Evolutionary conservation across 2,888 invertebrate genomes (phyloP), one percentile per base, ranked within the genome.

Genomic region (Mayetiola destructor): DNA sequence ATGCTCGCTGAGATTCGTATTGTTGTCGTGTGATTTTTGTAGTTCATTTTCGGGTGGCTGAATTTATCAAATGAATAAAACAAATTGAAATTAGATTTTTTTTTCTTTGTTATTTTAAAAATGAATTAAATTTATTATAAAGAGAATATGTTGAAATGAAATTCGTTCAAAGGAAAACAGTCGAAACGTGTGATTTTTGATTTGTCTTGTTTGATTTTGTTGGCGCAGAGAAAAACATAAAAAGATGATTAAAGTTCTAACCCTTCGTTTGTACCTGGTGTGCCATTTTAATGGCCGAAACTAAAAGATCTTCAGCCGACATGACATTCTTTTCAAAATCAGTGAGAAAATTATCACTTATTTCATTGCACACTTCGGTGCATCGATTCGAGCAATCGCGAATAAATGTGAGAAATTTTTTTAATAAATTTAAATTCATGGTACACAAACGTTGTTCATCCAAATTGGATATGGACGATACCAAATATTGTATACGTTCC

Each of bases 41-140:
- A 91, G 79, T 73, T 91, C 89, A 82, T 93, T 93, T 76, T 93
- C 92, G 64, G 92, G 92, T 66, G 91, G 90, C 90, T 92, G 80
- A n/a, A n/a, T n/a, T n/a, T n/a, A n/a, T n/a, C n/a, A 48, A 27
- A 40, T 20, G 29, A 52, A 29, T 52, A 14, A 29, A 52, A 6
- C 16, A 29, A n/a, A 48, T 23, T 10, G 3, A 3, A 18, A 6
- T 48, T 48, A 12, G 30, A 52, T 16, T 52, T 29, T 32, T n/a
- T 29, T 30, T 30, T 16, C 16, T 16, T 8, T 30, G n/a, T 30
- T 30, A 52, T 23, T n/a, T 29, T 29, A 42, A 42, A 42, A 21
- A 10, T 12, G 16, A 48, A 14, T 48, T 48, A 5, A 10, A 37
- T 37, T n/a, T 37, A 8, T 37, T n/a, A 37, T 16, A 14, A 12